Conservation (phyloP, 2,113 vertebrate genomes). For the Ibidorhyncha struthersii region DNA sequence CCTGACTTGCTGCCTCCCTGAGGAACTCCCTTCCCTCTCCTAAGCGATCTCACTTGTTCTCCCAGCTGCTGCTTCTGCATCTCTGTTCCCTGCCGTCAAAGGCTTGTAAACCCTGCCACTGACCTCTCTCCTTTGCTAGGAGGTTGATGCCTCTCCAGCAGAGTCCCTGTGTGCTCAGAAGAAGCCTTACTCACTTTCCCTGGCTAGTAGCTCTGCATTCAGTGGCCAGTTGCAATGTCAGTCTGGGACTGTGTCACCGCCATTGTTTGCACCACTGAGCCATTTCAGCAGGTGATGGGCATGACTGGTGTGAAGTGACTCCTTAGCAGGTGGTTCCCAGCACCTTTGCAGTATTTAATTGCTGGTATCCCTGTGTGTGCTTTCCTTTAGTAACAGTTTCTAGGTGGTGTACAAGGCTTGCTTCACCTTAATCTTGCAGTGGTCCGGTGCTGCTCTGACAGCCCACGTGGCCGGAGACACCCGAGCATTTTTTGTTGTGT, state of each 20-base stretch:
- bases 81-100: neutral
- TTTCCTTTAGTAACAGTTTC: neutral
- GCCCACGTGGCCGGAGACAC: accelerated
- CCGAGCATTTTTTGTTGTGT: neutral
- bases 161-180: neutral
- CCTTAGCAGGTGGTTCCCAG: neutral
- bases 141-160: neutral
- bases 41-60: accelerated
- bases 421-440: neutral
- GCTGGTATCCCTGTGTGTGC: neutral
- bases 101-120: neutral
- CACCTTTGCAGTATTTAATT: neutral
- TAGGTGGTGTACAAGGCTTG: neutral
- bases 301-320: neutral
- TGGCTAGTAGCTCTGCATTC: neutral
- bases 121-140: neutral
- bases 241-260: neutral
- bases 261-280: neutral
- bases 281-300: neutral
- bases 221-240: neutral
- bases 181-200: neutral
- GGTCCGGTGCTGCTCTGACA: neutral
- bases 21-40: neutral
- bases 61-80: neutral
- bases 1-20: neutral